Conservation (phyloP, 1,140 invertebrate species). For the Matsumurasca onukii region DNA sequence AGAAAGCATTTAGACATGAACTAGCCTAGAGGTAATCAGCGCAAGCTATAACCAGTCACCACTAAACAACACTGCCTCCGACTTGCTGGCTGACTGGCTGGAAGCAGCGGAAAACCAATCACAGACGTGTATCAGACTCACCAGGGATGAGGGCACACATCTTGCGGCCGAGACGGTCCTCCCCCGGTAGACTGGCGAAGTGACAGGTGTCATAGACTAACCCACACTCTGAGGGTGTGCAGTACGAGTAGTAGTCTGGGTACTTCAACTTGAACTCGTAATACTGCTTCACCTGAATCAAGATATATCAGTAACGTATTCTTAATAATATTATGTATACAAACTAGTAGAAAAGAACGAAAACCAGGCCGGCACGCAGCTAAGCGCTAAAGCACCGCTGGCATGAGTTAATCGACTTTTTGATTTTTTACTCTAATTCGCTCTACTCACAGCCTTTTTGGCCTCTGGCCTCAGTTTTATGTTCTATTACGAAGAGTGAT, state of each 20-base stretch:
- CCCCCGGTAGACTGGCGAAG: slow-evolving; percentile 35
- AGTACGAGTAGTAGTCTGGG: slow-evolving; percentile 37
- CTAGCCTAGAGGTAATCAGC: too few species aligned
- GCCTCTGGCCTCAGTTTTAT: too few species aligned
- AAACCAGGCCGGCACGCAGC: too few species aligned
- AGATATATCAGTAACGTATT: not conserved
- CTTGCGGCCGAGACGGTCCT: slow-evolving; percentile 38
- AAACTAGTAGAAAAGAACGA: too few species aligned
- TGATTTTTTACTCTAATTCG: not conserved
- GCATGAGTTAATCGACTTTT: too few species aligned
- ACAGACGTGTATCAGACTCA: slow-evolving; percentile 35
- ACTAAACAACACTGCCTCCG: too few species aligned
- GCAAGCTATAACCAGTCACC: too few species aligned
- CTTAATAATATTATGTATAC: not conserved
- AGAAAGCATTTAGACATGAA: too few species aligned
- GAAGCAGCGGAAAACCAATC: too few species aligned
- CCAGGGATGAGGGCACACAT: slow-evolving; percentile 39
- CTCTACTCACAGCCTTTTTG: not conserved
- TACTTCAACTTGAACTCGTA: slow-evolving; percentile 40
- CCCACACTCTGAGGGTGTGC: slow-evolving; percentile 34
- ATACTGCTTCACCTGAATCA: slow-evolving; percentile 39
- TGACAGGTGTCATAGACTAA: slow-evolving; percentile 36
- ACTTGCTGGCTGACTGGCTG: too few species aligned
- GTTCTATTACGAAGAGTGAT: too few species aligned
- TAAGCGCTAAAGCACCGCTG: too few species aligned